Evolutionary conservation across 1,140 invertebrate species (phyloP).

Genomic region (Zaprionus vittiger): DNA sequence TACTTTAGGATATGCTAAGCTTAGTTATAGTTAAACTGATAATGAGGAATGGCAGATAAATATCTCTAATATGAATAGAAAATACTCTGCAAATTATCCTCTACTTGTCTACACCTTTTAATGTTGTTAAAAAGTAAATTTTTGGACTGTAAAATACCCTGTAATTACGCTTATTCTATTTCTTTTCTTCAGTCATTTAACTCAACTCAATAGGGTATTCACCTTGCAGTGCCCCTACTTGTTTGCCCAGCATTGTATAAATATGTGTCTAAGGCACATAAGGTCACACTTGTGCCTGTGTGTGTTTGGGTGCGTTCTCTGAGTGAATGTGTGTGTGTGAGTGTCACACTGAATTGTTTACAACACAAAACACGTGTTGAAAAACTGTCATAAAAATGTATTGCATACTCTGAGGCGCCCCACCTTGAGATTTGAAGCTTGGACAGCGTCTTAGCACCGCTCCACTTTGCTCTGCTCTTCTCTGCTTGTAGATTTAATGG

Average conservation of each 20-base stretch:
- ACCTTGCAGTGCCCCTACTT: background rate
- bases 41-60: too few relatives aligned
- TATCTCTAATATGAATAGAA: background rate
- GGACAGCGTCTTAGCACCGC: constrained; percentile 24
- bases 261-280: constrained; percentile 40
- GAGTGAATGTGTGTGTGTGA: background rate
- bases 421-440: constrained; percentile 50
- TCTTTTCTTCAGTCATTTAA: too few relatives aligned
- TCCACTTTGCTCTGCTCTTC: background rate
- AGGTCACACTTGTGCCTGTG: constrained; percentile 22
- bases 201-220: constrained; percentile 2
- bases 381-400: constrained; percentile 53
- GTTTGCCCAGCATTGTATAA: constrained; percentile 24
- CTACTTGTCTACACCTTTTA: background rate
- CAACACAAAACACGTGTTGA: constrained; percentile 76
- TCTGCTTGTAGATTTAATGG: constrained; percentile 52
- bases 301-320: background rate
- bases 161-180: background rate
- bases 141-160: background rate
- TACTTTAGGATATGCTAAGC: background rate
- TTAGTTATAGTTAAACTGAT: background rate
- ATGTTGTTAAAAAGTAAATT: too few relatives aligned
- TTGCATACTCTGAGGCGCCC: constrained; percentile 52
- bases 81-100: background rate
- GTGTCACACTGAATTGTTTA: constrained; percentile 72